Base-by-base conservation (phyloP, 2,888 invertebrate species). In the Eupelmus urozonus region DNA sequence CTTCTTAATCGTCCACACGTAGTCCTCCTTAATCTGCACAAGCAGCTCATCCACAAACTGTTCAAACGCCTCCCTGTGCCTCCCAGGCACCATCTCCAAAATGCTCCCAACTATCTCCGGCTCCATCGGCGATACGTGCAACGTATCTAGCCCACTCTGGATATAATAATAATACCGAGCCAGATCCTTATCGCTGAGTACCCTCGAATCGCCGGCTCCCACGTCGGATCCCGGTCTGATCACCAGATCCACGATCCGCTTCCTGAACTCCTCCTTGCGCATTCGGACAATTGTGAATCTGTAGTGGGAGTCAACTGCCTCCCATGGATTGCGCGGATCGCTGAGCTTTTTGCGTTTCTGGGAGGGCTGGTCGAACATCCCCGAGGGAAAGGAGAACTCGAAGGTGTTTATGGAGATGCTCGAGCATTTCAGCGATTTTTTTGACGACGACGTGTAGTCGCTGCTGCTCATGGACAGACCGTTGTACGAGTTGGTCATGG, bases 131-230 rank as follows among this genome's bases (percentile, higher is more conserved):
- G 96, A 95, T 0, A 97, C 96, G 87, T 97, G 95, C 82, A 96
- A 94, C 0, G 97, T 97, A 86, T 97, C 97, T 42, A 97, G 95
- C 1, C 98, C 98, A 88, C 97, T 95, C 85, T 95, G 94, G 76
- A 97, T 93, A 85, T 97, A 98, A 90, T 97, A 96, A 88, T 97
- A 95, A 90, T 97, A 98, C 80, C 96, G 92, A 67, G 94, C 89
- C 84, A 94, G 89, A 87, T 95, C 94, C 83, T 92, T 92, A 85
- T 96, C 95, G 60, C 92, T 92, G 1, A 91, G 91, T 51, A 90
- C 88, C 59, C 90, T 85, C 29, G 91, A 89, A 1, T 88, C 89
- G 25, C 90, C 90, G 11, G 88, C 91, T 0, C 25, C 27, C 23
- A 16, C 1, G 13, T 2, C 3, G n/a, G 90, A 76, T 91, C 91